Evolutionary conservation across 2,888 invertebrate genomes (phyloP).

Genomic region (Cotesia congregata): DNA sequence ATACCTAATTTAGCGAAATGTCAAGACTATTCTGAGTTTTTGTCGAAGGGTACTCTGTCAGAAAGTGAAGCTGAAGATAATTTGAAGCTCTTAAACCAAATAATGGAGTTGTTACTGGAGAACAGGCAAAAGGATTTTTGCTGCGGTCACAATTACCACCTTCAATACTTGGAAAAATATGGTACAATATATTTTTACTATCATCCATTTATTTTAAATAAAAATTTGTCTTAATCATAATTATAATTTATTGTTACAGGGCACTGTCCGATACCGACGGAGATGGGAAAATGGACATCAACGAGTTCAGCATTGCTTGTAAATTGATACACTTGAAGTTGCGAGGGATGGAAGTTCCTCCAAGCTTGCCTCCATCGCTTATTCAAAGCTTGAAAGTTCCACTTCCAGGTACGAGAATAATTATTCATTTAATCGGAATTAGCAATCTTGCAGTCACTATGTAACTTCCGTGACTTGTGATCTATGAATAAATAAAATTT

Average conservation of each 20-base stretch:
- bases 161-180: constrained; percentile 91
- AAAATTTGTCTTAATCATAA: constrained; percentile 4
- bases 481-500: too few species aligned
- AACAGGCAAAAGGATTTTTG: constrained; percentile 94
- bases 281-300: constrained; percentile 96
- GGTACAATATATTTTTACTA: constrained; percentile 74
- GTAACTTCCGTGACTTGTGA: too few species aligned
- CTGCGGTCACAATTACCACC: constrained; percentile 93
- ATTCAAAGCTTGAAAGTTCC: constrained; percentile 76
- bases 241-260: constrained; percentile 70
- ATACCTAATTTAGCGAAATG: constrained; percentile 90
- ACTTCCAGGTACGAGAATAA: constrained; percentile 60
- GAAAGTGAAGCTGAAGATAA: constrained; percentile 95
- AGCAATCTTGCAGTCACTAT: too few species aligned
- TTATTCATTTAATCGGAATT: neutral
- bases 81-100: constrained; percentile 89
- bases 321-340: constrained; percentile 95
- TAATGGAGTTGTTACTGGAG: constrained; percentile 90
- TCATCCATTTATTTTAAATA: neutral
- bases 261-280: constrained; percentile 93
- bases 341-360: constrained; percentile 92
- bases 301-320: constrained; percentile 98
- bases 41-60: constrained; percentile 84
- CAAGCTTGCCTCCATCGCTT: constrained; percentile 83
- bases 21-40: constrained; percentile 88